A percentile compares a stretch with the other conserved stretches of the same genome.
Evolutionary conservation across 2,113 vertebrate species (phyloP).

Genomic region (Ophiodon elongatus): DNA sequence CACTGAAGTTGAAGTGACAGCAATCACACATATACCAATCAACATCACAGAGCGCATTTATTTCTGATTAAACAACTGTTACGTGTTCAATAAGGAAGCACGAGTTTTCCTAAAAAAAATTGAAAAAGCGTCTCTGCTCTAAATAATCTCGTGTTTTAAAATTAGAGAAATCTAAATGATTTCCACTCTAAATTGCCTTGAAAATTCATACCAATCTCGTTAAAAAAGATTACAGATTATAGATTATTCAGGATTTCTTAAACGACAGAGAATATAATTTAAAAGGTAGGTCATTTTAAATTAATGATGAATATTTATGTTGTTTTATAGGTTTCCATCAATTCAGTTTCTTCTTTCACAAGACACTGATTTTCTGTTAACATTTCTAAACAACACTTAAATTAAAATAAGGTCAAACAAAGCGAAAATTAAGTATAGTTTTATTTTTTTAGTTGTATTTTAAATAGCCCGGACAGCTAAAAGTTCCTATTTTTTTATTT

Average conservation of each 20-base stretch:
- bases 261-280: neutral
- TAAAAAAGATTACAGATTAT: neutral
- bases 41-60: conserved; percentile 59
- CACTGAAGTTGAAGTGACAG: conserved; percentile 66
- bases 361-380: neutral
- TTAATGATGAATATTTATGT: neutral
- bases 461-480: neutral
- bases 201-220: neutral
- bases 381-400: neutral
- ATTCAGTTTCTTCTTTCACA: neutral
- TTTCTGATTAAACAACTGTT: conserved; percentile 7
- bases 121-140: too few relatives aligned
- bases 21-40: conserved; percentile 52
- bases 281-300: neutral
- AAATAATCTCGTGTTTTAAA: neutral
- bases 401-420: neutral
- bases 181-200: neutral
- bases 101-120: neutral
- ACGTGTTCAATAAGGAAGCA: neutral
- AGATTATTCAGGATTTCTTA: neutral
- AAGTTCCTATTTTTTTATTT: neutral
- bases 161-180: neutral
- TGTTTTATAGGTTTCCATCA: neutral
- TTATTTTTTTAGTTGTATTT: neutral
- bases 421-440: neutral